phyloP scores from a whole-genome alignment of 2,888 invertebrate genomes.

The Pseudeuparius sepicola region DNA sequence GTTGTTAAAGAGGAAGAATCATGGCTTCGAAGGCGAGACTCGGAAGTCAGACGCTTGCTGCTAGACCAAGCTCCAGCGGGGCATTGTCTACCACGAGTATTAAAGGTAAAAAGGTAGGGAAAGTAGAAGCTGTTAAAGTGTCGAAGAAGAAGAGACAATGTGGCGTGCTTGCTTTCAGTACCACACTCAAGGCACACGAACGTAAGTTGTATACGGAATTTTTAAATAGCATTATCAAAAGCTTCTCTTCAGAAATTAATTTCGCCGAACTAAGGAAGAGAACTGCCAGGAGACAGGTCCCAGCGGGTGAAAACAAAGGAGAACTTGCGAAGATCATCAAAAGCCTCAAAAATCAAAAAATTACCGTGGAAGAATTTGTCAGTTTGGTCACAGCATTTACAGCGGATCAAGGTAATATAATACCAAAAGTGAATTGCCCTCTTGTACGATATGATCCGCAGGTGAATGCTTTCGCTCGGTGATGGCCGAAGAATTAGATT shows the following conservation, averaged over 20 bases:
- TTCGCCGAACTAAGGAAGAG: slow-evolving; percentile 30
- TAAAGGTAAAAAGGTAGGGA: not conserved
- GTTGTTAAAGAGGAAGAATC: slow-evolving; percentile 15
- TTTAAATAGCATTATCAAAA: not conserved
- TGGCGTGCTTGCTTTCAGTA: too few species aligned
- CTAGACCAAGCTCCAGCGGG: slow-evolving; percentile 1
- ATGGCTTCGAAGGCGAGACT: slow-evolving; percentile 4
- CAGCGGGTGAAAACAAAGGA: slow-evolving; percentile 33
- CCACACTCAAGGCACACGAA: too few species aligned
- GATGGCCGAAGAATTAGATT: slow-evolving; percentile 32
- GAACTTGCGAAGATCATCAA: slow-evolving; percentile 29
- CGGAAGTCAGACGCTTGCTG: not conserved
- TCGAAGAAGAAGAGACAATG: slow-evolving; percentile 5
- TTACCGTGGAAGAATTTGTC: slow-evolving; percentile 35
- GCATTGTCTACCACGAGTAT: not conserved
- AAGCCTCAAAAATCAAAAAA: slow-evolving; percentile 23
- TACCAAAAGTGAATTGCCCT: too few species aligned
- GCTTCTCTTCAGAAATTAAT: slow-evolving; percentile 19
- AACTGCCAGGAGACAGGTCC: slow-evolving; percentile 31
- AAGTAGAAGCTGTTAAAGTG: not conserved
- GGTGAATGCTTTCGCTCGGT: slow-evolving; percentile 29
- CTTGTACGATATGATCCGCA: slow-evolving; percentile 14
- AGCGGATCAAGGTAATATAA: slow-evolving; percentile 35
- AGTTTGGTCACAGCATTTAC: slow-evolving; percentile 34
- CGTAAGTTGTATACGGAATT: too few species aligned